Percentiles rank a stretch among this genome's conserved stretches.
phyloP scores from a whole-genome alignment of 1,140 invertebrate species.

The Cydia strobilella region DNA sequence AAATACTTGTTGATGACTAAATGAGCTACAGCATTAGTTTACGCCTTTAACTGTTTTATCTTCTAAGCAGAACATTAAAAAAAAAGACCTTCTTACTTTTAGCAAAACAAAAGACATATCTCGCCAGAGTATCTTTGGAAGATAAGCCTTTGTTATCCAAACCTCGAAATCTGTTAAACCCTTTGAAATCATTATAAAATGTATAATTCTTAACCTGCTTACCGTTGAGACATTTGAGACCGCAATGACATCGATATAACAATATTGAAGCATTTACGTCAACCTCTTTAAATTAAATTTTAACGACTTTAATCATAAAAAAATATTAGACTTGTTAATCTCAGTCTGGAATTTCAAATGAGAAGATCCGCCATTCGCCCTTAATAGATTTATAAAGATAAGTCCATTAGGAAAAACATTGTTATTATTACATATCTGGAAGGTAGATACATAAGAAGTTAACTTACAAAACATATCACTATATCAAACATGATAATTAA shows the following conservation, averaged over 20 bases:
- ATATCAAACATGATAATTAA: background rate
- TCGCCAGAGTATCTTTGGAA: background rate
- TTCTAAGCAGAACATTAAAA: background rate
- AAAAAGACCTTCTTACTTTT: background rate
- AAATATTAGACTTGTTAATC: background rate
- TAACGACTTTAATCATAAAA: conserved; percentile 1
- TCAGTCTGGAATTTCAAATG: background rate
- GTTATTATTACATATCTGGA: background rate
- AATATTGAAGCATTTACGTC: conserved; percentile 13
- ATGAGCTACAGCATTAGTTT: conserved; percentile 10
- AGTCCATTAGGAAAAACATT: background rate
- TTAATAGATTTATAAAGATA: background rate
- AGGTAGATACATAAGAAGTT: no score
- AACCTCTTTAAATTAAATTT: background rate
- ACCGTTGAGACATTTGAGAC: background rate
- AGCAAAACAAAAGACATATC: conserved; percentile 1
- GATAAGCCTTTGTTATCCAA: background rate
- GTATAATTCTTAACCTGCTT: background rate
- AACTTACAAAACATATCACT: no score
- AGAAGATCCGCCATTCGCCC: background rate
- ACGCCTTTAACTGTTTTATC: conserved; percentile 17
- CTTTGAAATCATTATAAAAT: background rate
- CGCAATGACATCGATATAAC: background rate
- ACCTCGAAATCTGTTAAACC: background rate
- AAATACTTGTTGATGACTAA: conserved; percentile 20